Conservation (phyloP, 2,797 vertebrate species). For the Pangasius macronema region DNA sequence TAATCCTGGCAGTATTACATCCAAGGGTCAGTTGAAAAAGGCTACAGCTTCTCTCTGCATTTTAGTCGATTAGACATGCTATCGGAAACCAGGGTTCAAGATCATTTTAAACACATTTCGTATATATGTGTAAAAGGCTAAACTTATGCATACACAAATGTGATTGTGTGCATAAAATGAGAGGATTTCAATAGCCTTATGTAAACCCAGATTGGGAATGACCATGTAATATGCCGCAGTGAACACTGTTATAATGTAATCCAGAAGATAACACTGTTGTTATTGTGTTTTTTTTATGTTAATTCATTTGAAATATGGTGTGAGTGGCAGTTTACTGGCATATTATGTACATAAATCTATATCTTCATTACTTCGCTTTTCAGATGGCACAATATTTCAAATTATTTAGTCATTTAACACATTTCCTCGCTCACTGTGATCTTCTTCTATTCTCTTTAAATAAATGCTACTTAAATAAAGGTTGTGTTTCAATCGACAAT, state of each 20-base stretch:
- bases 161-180: not conserved
- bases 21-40: not conserved
- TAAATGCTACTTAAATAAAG: not conserved
- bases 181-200: not conserved
- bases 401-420: not conserved
- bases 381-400: not conserved
- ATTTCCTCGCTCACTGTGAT: not conserved
- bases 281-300: not conserved
- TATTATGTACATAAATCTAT: not conserved
- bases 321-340: not conserved
- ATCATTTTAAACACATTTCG: not conserved
- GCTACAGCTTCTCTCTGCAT: not conserved
- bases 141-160: not conserved
- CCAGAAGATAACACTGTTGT: not conserved
- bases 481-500: conserved; percentile 12
- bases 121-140: not conserved
- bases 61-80: not conserved
- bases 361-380: conserved; percentile 2
- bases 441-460: not conserved
- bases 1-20: not conserved
- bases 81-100: conserved; percentile 14
- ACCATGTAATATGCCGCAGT: conserved; percentile 9
- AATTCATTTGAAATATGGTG: conserved; percentile 1
- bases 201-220: not conserved
- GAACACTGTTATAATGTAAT: not conserved